These are phyloP conservation scores for Zoanthus sociatus DNA, from an alignment of 92 coral and sea anemone species.

Conservation along the genomic window DNA sequence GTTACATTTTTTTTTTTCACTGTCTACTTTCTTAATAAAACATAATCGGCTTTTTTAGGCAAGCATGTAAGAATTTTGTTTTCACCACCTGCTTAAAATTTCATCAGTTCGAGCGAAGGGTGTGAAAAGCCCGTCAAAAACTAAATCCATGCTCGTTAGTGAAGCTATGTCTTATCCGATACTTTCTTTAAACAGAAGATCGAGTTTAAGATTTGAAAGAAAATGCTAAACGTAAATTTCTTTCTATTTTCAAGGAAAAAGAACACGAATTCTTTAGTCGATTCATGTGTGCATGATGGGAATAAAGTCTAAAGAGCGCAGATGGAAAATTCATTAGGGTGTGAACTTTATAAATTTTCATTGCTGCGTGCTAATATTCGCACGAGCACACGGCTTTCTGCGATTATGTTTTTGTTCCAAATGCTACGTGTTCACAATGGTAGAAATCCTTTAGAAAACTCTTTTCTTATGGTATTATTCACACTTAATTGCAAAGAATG, in stretches of 20 bases:
- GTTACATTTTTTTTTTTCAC: not conserved
- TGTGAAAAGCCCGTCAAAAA: constrained; percentile 11
- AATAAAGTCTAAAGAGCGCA: constrained; percentile 1
- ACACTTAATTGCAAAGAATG: constrained; percentile 45
- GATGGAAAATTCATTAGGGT: constrained; percentile 41
- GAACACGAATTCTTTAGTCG: not conserved
- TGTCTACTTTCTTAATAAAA: not conserved
- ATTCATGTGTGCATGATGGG: constrained; percentile 7
- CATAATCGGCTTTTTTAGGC: not conserved
- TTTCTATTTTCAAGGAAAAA: not conserved
- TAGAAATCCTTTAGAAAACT: not conserved
- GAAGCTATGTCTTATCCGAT: constrained; percentile 5
- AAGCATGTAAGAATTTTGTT: constrained; percentile 19
- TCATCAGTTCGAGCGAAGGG: not conserved
- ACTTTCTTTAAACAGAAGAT: not conserved
- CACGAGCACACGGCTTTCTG: constrained; percentile 32
- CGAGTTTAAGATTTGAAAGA: not conserved
- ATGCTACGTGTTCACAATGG: not conserved
- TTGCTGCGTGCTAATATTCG: constrained; percentile 32
- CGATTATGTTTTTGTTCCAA: constrained; percentile 4
- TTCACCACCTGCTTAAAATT: constrained; percentile 23
- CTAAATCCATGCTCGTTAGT: not conserved
- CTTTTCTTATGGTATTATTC: not conserved
- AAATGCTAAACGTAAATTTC: not conserved
- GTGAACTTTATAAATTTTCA: not conserved